A percentile compares a stretch with the other conserved stretches of the same genome.
phyloP scores from a whole-genome alignment of 1,140 invertebrate species.

The Acromyrmex echinatior region DNA sequence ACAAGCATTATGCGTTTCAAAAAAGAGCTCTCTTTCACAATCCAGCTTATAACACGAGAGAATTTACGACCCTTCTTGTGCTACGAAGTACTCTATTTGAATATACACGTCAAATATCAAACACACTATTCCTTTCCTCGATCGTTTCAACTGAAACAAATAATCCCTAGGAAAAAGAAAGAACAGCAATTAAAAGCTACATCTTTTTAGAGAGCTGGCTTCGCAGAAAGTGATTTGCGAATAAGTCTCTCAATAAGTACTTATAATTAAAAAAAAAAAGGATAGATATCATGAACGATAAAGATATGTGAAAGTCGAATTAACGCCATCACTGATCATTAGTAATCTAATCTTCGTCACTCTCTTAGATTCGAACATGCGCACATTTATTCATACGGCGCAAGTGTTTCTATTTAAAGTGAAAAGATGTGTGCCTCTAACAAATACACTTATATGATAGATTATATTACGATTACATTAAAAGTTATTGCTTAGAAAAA shows the following conservation, averaged over 20 bases:
- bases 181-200: conserved; percentile 30
- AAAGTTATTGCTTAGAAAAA: conserved; percentile 63
- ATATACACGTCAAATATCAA: conserved; percentile 37
- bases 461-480: conserved; percentile 54
- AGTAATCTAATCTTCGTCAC: conserved; percentile 8
- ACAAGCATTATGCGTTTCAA: neutral
- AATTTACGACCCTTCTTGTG: neutral
- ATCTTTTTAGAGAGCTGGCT: conserved; percentile 51
- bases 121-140: neutral
- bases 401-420: conserved; percentile 40
- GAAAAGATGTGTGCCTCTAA: conserved; percentile 25
- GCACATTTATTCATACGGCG: neutral
- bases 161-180: neutral
- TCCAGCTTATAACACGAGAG: neutral
- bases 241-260: conserved; percentile 25
- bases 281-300: conserved; percentile 14
- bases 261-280: conserved; percentile 31
- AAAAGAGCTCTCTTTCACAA: neutral
- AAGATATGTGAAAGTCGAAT: conserved; percentile 13
- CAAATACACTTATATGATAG: conserved; percentile 29
- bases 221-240: conserved; percentile 17
- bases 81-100: conserved; percentile 15
- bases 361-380: neutral
- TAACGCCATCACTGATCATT: conserved; percentile 1
- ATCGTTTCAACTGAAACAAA: conserved; percentile 13